A percentile compares a stretch with the other conserved stretches of the same genome.
Conservation (phyloP, 2,113 vertebrate genomes). For the Merops nubicus region DNA sequence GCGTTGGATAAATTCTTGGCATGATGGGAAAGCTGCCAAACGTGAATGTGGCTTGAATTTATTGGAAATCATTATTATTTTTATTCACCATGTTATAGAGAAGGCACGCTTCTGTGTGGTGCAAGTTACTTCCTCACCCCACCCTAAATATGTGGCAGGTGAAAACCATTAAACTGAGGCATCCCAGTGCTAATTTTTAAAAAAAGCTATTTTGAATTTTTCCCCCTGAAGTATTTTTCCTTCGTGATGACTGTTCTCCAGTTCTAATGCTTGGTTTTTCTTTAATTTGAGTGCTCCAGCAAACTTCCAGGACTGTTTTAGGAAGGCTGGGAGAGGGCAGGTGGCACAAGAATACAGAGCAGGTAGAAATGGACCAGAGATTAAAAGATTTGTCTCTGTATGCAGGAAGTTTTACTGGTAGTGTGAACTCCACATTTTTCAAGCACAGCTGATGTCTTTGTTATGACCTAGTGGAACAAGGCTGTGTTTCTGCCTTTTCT, state of each 20-base stretch:
- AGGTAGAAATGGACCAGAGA: not conserved
- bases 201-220: rapidly evolving
- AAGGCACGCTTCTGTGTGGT: conserved; percentile 21
- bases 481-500: not conserved
- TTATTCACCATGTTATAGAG: conserved; percentile 3
- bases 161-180: not conserved
- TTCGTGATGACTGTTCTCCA: not conserved
- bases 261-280: not conserved
- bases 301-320: not conserved
- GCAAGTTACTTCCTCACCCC: not conserved
- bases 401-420: not conserved
- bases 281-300: not conserved
- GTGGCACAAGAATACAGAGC: not conserved
- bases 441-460: not conserved
- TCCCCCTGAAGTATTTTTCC: not conserved
- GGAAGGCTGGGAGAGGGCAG: not conserved
- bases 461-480: not conserved
- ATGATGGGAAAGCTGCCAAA: conserved; percentile 61
- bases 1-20: conserved; percentile 62
- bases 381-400: not conserved
- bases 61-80: conserved; percentile 51
- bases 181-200: not conserved
- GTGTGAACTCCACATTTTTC: not conserved
- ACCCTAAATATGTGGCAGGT: not conserved
- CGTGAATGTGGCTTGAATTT: conserved; percentile 66